Evolutionary conservation across 2,113 vertebrate species (phyloP).

Genomic region (Telmatochromis sp.): DNA sequence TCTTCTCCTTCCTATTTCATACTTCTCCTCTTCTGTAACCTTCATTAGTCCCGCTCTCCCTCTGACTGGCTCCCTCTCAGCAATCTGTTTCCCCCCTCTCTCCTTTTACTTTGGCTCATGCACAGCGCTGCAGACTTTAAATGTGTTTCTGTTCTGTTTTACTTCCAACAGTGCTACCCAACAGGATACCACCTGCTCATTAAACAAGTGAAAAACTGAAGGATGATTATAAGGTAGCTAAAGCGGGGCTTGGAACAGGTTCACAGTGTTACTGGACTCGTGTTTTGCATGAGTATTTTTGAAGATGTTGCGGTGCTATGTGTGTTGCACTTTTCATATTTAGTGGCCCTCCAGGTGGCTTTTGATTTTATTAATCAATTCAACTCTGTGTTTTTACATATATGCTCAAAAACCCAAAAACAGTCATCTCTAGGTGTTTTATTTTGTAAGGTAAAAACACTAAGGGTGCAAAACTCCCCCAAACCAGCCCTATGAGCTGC

Average conservation of each 20-base stretch:
- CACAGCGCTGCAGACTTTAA: background rate
- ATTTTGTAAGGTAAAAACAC: background rate
- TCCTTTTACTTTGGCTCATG: conserved; percentile 7
- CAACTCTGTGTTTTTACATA: background rate
- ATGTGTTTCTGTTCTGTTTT: conserved; percentile 14
- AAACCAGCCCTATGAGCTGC: background rate
- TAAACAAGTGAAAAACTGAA: background rate
- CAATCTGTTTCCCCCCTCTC: conserved; percentile 3
- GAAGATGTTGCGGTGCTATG: background rate
- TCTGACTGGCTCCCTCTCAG: background rate
- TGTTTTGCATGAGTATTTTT: background rate
- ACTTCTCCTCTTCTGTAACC: conserved; percentile 24
- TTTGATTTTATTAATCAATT: background rate
- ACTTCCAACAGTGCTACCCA: conserved; percentile 1
- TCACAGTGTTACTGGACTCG: background rate
- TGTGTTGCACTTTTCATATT: background rate
- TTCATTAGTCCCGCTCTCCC: conserved; percentile 22
- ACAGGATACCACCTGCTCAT: conserved; percentile 37
- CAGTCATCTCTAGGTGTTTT: background rate
- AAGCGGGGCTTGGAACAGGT: background rate
- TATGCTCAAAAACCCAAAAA: background rate
- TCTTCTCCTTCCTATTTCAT: conserved; percentile 1
- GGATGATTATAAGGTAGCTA: background rate
- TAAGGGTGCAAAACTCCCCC: background rate
- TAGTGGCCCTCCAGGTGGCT: background rate